A percentile compares a stretch with the other conserved stretches of the same genome.
Conservation (phyloP, 2,888 invertebrate species). For the Tenodera sinensis region DNA sequence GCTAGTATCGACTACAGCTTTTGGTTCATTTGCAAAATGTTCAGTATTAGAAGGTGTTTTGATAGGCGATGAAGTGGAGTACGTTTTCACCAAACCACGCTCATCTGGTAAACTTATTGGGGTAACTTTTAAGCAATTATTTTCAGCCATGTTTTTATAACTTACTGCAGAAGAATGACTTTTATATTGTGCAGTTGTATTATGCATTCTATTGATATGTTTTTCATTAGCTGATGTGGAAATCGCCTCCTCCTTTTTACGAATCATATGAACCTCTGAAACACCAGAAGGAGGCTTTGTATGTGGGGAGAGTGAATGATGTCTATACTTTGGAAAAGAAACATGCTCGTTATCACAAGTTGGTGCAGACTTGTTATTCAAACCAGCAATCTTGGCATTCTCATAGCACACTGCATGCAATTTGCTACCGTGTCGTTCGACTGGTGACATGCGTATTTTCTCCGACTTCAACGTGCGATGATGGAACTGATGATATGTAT, state of each 20-base stretch:
- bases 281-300: background rate
- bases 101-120: background rate
- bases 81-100: background rate
- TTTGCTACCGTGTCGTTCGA: conserved; percentile 8
- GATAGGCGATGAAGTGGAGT: background rate
- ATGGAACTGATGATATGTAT: conserved; percentile 16
- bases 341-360: background rate
- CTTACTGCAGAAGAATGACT: background rate
- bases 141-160: background rate
- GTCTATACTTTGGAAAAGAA: background rate
- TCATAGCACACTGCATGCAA: background rate
- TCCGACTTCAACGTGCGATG: conserved; percentile 16
- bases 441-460: conserved; percentile 10
- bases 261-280: background rate
- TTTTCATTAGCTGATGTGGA: background rate
- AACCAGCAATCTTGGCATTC: background rate
- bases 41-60: background rate
- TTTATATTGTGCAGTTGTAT: background rate
- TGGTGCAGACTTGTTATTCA: background rate
- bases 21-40: background rate
- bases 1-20: background rate
- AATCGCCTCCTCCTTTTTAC: background rate
- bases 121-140: background rate
- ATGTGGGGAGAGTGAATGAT: background rate
- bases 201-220: background rate